phyloP scores from a whole-genome alignment of 1,140 invertebrate species.

The Harpegnathos saltator region DNA sequence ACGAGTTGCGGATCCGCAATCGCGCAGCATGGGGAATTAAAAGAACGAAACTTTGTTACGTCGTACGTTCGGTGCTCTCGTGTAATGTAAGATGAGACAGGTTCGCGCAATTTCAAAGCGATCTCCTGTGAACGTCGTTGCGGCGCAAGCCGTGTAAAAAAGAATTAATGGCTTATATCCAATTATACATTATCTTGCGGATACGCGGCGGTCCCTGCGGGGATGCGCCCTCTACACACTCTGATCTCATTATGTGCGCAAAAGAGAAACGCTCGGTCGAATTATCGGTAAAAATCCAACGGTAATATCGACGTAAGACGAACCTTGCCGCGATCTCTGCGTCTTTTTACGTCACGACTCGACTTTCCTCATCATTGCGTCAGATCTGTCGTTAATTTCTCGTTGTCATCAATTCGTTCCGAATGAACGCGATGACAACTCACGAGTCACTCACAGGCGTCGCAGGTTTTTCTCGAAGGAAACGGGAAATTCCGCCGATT shows the following conservation, averaged over 20 bases:
- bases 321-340: not conserved
- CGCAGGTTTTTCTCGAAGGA: too few species aligned
- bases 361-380: not conserved
- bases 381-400: too few species aligned
- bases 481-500: too few species aligned
- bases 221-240: not conserved
- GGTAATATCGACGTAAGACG: slow-evolving; percentile 9
- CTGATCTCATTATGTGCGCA: slow-evolving; percentile 27
- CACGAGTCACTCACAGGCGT: too few species aligned
- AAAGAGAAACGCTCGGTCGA: slow-evolving; percentile 26
- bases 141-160: slow-evolving; percentile 25
- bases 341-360: not conserved
- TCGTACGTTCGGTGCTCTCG: not conserved
- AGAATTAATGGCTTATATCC: slow-evolving; percentile 36
- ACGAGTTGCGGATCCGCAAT: slow-evolving; percentile 1
- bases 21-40: slow-evolving; percentile 1
- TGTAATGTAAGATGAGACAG: slow-evolving; percentile 7
- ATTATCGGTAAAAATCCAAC: slow-evolving; percentile 26
- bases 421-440: too few species aligned
- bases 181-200: slow-evolving; percentile 20
- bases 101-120: slow-evolving; percentile 10
- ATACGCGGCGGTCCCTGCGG: slow-evolving; percentile 24
- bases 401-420: too few species aligned
- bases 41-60: slow-evolving; percentile 26
- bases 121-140: slow-evolving; percentile 19